phyloP scores from a whole-genome alignment of 2,797 vertebrate species.

The Macrochelys suwanniensis region DNA sequence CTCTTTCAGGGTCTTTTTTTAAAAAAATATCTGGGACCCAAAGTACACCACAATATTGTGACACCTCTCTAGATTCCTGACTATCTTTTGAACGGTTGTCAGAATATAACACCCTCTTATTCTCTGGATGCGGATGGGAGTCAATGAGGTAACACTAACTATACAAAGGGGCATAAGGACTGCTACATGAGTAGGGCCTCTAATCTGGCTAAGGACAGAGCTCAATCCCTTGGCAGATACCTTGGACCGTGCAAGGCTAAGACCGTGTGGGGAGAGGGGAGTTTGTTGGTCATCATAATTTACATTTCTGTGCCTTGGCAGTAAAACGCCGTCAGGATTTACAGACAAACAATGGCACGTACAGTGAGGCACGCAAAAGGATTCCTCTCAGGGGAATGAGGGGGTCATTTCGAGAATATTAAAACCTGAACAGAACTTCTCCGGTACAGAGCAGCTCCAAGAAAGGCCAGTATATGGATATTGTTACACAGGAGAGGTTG shows the following conservation, averaged over 20 bases:
- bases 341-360: neutral
- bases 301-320: conserved; percentile 8
- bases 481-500: neutral
- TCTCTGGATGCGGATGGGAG: neutral
- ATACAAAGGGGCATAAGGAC: neutral
- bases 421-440: neutral
- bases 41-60: neutral
- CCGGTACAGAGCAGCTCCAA: neutral
- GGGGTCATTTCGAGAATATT: neutral
- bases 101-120: neutral
- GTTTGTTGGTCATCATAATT: neutral
- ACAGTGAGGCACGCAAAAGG: neutral
- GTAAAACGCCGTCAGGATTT: conserved; percentile 1
- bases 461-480: neutral
- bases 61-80: neutral
- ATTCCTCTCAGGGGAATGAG: neutral
- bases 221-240: neutral
- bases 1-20: neutral
- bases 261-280: conserved; percentile 13
- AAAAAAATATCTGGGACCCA: neutral
- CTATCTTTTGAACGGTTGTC: neutral
- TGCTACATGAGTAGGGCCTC: neutral
- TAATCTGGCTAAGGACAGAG: neutral
- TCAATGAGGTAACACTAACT: neutral
- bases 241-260: neutral